Evolutionary conservation across 2,797 vertebrate species (phyloP).

Genomic region (Brachyalestes nurse): DNA sequence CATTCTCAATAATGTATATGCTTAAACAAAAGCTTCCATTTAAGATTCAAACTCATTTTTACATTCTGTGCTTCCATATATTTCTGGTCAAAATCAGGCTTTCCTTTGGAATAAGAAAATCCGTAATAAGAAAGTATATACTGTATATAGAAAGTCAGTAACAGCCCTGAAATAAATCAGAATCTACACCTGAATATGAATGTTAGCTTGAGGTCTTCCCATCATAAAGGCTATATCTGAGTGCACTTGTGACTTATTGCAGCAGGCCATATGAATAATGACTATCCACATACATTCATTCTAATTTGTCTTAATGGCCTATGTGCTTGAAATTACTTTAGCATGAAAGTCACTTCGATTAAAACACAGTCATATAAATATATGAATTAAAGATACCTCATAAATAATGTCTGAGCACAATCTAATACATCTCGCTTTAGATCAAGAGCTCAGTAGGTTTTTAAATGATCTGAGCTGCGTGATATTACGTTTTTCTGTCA

Average conservation of each 20-base stretch:
- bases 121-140: too few relatives aligned
- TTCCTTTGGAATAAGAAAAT: not conserved
- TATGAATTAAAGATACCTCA: constrained; percentile 59
- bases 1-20: not conserved
- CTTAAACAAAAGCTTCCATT: not conserved
- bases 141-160: too few relatives aligned
- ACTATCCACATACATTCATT: constrained; percentile 65
- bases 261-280: constrained; percentile 57
- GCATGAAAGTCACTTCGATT: constrained; percentile 78
- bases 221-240: constrained; percentile 18
- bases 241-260: constrained; percentile 22
- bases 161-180: not conserved
- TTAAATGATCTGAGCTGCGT: not conserved
- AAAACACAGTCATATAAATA: constrained; percentile 69
- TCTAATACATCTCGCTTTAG: constrained; percentile 41
- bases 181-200: not conserved
- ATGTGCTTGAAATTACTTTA: constrained; percentile 64
- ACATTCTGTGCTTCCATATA: not conserved
- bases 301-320: constrained; percentile 64
- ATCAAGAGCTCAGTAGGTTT: not conserved
- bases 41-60: not conserved
- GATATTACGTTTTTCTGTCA: not conserved
- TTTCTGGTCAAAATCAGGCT: not conserved
- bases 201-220: constrained; percentile 6
- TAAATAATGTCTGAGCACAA: constrained; percentile 61